Percentiles rank a stretch among this genome's conserved stretches.
phyloP scores from a whole-genome alignment of 1,140 invertebrate genomes.

The Grapholita molesta region DNA sequence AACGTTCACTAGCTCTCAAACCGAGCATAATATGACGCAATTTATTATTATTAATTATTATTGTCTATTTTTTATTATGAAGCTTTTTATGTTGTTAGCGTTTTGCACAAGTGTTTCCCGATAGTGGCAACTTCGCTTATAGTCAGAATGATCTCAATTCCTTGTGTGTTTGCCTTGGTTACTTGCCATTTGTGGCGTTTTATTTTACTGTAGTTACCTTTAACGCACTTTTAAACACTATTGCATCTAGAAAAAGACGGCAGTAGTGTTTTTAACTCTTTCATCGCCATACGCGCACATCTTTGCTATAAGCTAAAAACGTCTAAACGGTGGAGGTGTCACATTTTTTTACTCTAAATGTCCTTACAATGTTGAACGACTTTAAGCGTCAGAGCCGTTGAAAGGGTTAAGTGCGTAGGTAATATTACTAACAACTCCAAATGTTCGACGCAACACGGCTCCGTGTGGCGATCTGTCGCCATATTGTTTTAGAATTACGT shows the following conservation, averaged over 20 bases:
- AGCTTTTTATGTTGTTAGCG: conserved; percentile 7
- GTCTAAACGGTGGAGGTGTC: not conserved
- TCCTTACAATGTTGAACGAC: not conserved
- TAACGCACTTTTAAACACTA: not conserved
- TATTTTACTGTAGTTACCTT: not conserved
- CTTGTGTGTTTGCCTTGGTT: not conserved
- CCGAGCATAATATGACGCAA: conserved; percentile 5
- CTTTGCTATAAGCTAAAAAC: not conserved
- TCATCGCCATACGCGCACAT: not conserved
- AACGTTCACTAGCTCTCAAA: conserved; percentile 18
- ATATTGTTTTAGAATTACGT: not conserved
- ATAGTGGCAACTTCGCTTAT: conserved; percentile 34
- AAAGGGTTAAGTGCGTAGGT: not conserved
- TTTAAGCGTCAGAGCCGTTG: not conserved
- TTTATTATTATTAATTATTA: conserved; percentile 1
- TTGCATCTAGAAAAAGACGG: not conserved
- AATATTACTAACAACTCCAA: not conserved
- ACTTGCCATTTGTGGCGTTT: conserved; percentile 1
- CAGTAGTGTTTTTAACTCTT: not conserved
- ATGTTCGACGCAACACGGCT: not conserved
- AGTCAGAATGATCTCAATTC: conserved; percentile 60
- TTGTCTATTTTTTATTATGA: conserved; percentile 16
- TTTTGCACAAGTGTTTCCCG: conserved; percentile 25
- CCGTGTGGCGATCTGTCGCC: not conserved
- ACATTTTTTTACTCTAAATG: too few species aligned